phyloP scores from a whole-genome alignment of 2,888 invertebrate genomes.

The Falcaria lacertinaria region DNA sequence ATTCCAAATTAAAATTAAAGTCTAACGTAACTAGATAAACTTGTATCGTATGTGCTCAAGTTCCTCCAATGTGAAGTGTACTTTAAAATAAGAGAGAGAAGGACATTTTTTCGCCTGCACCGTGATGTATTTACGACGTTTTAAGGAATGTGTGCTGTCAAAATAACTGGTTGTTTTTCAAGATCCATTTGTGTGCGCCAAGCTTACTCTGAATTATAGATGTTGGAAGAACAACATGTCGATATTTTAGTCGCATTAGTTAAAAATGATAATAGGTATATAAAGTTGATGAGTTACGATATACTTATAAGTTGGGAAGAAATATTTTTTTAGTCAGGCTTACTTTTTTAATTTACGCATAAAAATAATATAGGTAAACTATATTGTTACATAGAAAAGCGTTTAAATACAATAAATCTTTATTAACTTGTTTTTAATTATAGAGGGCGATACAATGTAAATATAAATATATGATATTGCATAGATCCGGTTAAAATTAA shows the following conservation, averaged over 20 bases:
- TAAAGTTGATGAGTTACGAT: constrained; percentile 32
- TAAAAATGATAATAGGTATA: constrained; percentile 58
- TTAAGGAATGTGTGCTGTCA: constrained; percentile 51
- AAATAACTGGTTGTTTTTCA: constrained; percentile 76
- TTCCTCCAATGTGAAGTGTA: constrained; percentile 24
- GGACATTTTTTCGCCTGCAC: constrained; percentile 28
- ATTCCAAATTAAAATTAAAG: constrained; percentile 79
- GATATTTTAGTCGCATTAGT: constrained; percentile 62
- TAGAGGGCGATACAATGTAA: not conserved
- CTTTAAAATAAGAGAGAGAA: constrained; percentile 25
- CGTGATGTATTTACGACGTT: constrained; percentile 44
- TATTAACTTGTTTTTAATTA: too few relatives aligned
- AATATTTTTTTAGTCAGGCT: too few relatives aligned
- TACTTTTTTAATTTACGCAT: too few relatives aligned
- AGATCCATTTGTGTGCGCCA: constrained; percentile 68
- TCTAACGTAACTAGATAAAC: constrained; percentile 65
- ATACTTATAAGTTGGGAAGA: too few relatives aligned
- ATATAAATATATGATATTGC: constrained; percentile 8
- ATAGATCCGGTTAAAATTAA: constrained; percentile 17
- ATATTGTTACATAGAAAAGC: too few relatives aligned
- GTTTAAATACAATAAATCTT: too few relatives aligned
- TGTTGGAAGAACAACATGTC: constrained; percentile 64
- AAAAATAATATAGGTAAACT: too few relatives aligned
- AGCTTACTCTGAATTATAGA: constrained; percentile 63
- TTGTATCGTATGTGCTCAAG: constrained; percentile 42